Evolutionary conservation across 2,888 invertebrate genomes (phyloP).

Genomic region (Ophion ellenae): DNA sequence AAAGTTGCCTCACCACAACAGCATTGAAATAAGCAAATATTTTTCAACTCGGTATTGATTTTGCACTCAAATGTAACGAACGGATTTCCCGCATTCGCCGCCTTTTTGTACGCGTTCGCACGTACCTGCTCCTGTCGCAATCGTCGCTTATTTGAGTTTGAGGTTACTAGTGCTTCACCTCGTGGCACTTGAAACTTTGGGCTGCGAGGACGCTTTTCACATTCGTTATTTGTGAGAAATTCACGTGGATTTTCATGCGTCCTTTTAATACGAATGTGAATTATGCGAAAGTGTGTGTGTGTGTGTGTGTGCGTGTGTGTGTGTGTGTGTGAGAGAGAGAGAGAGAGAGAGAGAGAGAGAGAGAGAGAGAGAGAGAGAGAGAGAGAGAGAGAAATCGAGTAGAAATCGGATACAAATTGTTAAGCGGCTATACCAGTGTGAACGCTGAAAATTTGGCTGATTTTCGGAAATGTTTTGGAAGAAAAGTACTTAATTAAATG

Average conservation of each 20-base stretch:
- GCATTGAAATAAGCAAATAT: slow-evolving; percentile 15
- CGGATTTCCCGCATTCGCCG: neutral
- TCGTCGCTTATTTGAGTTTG: slow-evolving; percentile 9
- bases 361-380: neutral
- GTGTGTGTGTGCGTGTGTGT: too few species aligned
- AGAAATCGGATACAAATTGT: neutral
- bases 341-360: neutral
- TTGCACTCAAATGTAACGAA: slow-evolving; percentile 8
- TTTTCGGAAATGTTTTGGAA: too few species aligned
- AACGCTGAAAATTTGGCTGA: too few species aligned
- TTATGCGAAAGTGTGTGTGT: neutral
- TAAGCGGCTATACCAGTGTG: too few species aligned
- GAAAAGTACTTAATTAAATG: too few species aligned
- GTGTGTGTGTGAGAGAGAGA: neutral
- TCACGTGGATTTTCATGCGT: neutral
- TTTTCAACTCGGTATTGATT: slow-evolving; percentile 17
- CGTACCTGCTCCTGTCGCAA: neutral
- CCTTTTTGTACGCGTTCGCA: neutral
- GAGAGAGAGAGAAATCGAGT: neutral
- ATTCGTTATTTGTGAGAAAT: slow-evolving; percentile 9
- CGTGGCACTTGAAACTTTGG: neutral
- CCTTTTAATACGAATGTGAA: neutral
- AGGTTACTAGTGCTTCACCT: neutral
- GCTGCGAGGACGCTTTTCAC: neutral
- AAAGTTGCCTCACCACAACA: neutral